These are phyloP conservation scores for Habroteleia sp. DNA, from an alignment of 2,888 invertebrate species.

Conservation along the genomic window DNA sequence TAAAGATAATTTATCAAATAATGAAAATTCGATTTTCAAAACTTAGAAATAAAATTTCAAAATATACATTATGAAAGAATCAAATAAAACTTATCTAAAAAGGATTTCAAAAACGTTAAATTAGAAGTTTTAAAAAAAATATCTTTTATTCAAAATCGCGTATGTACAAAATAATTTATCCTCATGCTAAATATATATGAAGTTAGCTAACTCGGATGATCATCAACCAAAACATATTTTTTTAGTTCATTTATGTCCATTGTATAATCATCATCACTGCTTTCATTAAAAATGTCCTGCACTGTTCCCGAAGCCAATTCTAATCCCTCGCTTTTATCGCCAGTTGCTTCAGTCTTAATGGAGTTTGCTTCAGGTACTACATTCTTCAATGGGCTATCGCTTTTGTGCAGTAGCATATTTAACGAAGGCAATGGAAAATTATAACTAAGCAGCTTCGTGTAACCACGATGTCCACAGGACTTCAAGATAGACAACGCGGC, in stretches of 20 bases:
- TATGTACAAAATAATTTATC: not conserved
- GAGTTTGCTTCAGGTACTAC: too few relatives aligned
- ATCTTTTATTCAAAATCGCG: conserved; percentile 2
- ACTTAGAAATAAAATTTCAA: too few relatives aligned
- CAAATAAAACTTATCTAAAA: too few relatives aligned
- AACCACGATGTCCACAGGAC: conserved; percentile 70
- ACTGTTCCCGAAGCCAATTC: conserved; percentile 73
- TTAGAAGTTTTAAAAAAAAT: not conserved
- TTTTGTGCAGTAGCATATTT: conserved; percentile 49
- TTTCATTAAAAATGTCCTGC: conserved; percentile 78
- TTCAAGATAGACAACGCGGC: conserved; percentile 70
- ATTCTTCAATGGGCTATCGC: not conserved
- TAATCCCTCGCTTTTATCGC: not conserved
- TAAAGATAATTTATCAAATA: too few relatives aligned
- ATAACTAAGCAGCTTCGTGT: conserved; percentile 69
- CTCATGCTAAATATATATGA: not conserved
- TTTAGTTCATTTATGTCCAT: conserved; percentile 70
- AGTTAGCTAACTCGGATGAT: conserved; percentile 19
- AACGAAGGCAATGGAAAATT: conserved; percentile 73
- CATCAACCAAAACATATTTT: conserved; percentile 67
- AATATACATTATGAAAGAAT: too few relatives aligned
- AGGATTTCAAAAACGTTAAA: too few relatives aligned
- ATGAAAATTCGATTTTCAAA: too few relatives aligned
- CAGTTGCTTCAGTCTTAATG: not conserved
- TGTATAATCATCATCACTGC: conserved; percentile 73